phyloP scores from a whole-genome alignment of 2,113 vertebrate genomes.

The Macaca nemestrina region DNA sequence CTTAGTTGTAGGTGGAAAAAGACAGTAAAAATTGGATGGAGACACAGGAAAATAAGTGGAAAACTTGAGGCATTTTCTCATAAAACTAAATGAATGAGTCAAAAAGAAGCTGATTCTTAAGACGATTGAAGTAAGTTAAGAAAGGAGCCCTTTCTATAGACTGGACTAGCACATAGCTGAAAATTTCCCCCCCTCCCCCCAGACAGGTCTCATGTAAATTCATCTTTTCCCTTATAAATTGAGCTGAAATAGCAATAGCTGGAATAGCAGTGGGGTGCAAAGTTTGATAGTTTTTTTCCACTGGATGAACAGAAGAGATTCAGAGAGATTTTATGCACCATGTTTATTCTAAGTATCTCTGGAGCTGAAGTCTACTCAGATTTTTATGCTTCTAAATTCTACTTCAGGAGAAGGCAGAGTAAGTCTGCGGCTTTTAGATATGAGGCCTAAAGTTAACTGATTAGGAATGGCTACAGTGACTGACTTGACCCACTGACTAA shows the following conservation, averaged over 20 bases:
- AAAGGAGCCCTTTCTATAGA: neutral
- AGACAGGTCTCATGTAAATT: conserved; percentile 69
- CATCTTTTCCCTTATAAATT: conserved; percentile 51
- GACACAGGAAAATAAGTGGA: neutral
- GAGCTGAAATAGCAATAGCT: conserved; percentile 44
- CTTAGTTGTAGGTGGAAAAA: neutral
- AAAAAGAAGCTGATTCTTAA: neutral
- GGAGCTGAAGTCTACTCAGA: neutral
- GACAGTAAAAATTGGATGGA: neutral
- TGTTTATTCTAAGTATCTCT: conserved; percentile 67
- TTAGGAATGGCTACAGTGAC: neutral
- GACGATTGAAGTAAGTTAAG: conserved; percentile 14
- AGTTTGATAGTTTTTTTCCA: conserved; percentile 79
- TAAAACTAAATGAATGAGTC: neutral
- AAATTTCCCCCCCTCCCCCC: neutral
- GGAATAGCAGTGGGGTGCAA: conserved; percentile 64
- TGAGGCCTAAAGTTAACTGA: neutral
- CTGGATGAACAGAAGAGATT: conserved; percentile 64
- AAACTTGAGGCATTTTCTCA: neutral
- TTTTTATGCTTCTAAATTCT: neutral
- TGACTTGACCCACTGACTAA: neutral
- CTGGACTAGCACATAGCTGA: conserved; percentile 22
- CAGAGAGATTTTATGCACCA: conserved; percentile 36
- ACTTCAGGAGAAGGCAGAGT: neutral
- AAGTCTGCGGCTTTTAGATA: neutral